phyloP scores from a whole-genome alignment of 1,140 invertebrate genomes.

The Pygmarrhopalites habei region DNA sequence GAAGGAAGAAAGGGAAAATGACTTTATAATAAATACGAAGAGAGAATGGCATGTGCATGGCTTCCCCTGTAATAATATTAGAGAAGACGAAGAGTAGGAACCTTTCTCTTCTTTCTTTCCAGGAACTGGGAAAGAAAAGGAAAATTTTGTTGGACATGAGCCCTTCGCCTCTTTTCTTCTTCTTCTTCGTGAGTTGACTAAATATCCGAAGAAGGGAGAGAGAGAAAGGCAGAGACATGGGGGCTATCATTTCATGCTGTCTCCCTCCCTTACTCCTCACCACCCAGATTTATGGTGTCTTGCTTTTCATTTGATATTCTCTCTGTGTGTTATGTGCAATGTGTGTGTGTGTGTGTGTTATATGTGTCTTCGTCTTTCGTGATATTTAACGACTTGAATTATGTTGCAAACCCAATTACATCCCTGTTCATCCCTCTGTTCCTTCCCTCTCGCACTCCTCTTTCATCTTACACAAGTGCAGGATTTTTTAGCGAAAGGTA shows the following conservation, averaged over 20 bases:
- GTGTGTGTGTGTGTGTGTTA: too few species aligned
- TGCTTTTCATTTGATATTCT: conserved; percentile 32
- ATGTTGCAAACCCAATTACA: conserved; percentile 33
- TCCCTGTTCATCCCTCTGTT: background rate
- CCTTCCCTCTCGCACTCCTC: too few species aligned
- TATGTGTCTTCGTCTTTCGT: background rate
- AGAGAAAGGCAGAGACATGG: background rate
- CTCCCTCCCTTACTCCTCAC: conserved; percentile 23
- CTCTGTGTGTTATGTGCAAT: background rate
- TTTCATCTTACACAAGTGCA: too few species aligned
- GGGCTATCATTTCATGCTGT: conserved; percentile 30
- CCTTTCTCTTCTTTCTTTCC: too few species aligned
- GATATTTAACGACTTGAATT: conserved; percentile 34
- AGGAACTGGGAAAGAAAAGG: background rate
- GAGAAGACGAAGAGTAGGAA: background rate
- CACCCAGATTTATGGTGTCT: conserved; percentile 23
- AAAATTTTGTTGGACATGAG: too few species aligned
- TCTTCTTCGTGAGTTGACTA: background rate
- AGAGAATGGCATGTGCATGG: too few species aligned
- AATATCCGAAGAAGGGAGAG: background rate
- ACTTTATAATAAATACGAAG: too few species aligned
- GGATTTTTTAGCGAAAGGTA: too few species aligned
- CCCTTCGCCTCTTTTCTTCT: too few species aligned
- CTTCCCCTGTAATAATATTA: too few species aligned
- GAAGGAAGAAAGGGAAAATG: too few species aligned